Percentiles rank a stretch among this genome's conserved stretches.
Conservation (phyloP, 1,140 invertebrate genomes). For the Cecropterus lyciades region DNA sequence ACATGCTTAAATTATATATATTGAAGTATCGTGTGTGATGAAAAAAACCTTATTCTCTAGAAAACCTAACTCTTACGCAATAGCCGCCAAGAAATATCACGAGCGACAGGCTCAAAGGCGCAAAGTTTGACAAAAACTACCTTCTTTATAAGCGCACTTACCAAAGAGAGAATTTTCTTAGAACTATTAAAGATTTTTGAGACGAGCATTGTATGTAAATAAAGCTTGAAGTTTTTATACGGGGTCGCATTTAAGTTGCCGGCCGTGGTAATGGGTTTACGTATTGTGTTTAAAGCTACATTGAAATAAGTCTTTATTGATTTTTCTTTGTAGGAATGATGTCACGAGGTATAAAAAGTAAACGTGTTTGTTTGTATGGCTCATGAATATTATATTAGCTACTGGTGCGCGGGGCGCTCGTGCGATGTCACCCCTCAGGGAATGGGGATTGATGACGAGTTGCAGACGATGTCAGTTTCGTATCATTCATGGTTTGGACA, state of each 20-base stretch:
- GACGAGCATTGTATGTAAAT: constrained; percentile 33
- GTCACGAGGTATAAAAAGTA: constrained; percentile 10
- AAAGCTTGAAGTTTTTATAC: constrained; percentile 20
- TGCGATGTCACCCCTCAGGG: not conserved
- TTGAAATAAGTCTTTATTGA: constrained; percentile 12
- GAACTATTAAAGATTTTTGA: constrained; percentile 24
- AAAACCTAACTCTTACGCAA: not conserved
- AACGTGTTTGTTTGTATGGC: constrained; percentile 2
- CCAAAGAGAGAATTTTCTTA: constrained; percentile 22
- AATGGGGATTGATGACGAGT: constrained; percentile 13
- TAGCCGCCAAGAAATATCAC: not conserved
- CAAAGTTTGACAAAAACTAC: constrained; percentile 14
- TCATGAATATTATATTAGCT: constrained; percentile 18
- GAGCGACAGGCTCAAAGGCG: not conserved
- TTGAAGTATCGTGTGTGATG: not conserved
- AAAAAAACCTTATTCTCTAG: not conserved
- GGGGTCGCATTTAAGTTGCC: constrained; percentile 8
- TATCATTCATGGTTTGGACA: not conserved
- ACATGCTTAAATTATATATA: too few species aligned
- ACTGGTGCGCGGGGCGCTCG: constrained; percentile 3
- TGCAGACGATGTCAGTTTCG: not conserved
- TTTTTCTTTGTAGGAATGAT: constrained; percentile 14
- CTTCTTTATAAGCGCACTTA: constrained; percentile 3
- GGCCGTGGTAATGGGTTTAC: constrained; percentile 13
- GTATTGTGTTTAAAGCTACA: constrained; percentile 20